A percentile compares a stretch with the other conserved stretches of the same genome.
Evolutionary conservation across 1,140 invertebrate species (phyloP).

Genomic region (Drosophila sp.): DNA sequence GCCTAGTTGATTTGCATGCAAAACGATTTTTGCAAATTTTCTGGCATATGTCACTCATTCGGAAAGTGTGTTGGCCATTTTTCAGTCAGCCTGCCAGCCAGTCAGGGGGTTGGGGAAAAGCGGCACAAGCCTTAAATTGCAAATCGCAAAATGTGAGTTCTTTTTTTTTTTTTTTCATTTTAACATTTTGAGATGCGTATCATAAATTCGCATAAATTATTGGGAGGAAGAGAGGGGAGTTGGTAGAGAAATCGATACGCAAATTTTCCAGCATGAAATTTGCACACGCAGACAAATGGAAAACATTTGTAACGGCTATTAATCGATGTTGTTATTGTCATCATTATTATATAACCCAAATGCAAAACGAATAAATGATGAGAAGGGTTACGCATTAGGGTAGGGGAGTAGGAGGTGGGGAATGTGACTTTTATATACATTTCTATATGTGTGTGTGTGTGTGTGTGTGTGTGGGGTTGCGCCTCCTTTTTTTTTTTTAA

Average conservation of each 20-base stretch:
- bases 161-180: conserved; percentile 21
- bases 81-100: not conserved
- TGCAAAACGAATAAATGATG: conserved; percentile 63
- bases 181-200: conserved; percentile 62
- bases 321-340: conserved; percentile 63
- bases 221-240: not conserved
- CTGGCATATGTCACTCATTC: conserved; percentile 19
- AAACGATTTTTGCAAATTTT: conserved; percentile 13
- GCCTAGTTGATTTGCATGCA: conserved; percentile 6
- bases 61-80: conserved; percentile 7
- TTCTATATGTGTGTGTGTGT: no score
- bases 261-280: conserved; percentile 59
- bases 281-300: conserved; percentile 73
- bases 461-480: conserved; percentile 13
- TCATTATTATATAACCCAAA: conserved; percentile 46
- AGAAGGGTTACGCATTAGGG: conserved; percentile 49
- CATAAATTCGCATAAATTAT: conserved; percentile 75
- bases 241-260: conserved; percentile 62
- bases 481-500: conserved; percentile 43
- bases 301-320: conserved; percentile 80
- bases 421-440: conserved; percentile 8
- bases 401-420: not conserved
- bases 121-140: conserved; percentile 32
- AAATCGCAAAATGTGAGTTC: conserved; percentile 21
- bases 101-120: not conserved